A percentile compares a stretch with the other conserved stretches of the same genome.
phyloP scores from a whole-genome alignment of 2,113 vertebrate genomes.

The Smithornis capensis region DNA sequence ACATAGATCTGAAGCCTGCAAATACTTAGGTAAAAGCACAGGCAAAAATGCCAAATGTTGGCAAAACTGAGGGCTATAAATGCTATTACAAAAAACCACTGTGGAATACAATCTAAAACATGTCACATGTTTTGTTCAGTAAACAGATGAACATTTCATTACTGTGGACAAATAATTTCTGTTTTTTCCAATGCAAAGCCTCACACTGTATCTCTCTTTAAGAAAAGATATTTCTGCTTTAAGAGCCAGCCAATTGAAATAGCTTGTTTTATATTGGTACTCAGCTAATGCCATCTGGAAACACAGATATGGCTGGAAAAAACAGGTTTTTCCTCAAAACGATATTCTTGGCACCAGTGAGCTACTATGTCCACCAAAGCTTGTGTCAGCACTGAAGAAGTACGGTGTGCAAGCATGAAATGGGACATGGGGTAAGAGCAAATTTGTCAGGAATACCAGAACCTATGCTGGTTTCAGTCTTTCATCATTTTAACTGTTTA shows the following conservation, averaged over 20 bases:
- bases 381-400: neutral
- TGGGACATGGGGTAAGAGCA: neutral
- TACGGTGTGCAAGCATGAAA: neutral
- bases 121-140: neutral
- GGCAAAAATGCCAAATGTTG: neutral
- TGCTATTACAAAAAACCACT: neutral
- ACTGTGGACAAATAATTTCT: neutral
- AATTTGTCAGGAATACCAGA: neutral
- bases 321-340: neutral
- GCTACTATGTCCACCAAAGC: neutral
- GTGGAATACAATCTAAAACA: neutral
- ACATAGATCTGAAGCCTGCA: neutral
- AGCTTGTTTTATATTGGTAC: neutral
- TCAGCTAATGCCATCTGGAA: neutral
- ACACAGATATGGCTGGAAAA: neutral
- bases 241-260: neutral
- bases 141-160: neutral
- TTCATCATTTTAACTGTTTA: neutral
- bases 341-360: neutral
- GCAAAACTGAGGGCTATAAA: neutral
- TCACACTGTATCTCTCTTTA: neutral
- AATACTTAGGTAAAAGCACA: neutral
- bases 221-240: neutral
- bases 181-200: neutral
- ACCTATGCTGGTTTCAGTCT: neutral